Evolutionary conservation across 2,888 invertebrate species (phyloP), one percentile per base, ranked within the genome.

Genomic region (Andrena haemorrhoa): DNA sequence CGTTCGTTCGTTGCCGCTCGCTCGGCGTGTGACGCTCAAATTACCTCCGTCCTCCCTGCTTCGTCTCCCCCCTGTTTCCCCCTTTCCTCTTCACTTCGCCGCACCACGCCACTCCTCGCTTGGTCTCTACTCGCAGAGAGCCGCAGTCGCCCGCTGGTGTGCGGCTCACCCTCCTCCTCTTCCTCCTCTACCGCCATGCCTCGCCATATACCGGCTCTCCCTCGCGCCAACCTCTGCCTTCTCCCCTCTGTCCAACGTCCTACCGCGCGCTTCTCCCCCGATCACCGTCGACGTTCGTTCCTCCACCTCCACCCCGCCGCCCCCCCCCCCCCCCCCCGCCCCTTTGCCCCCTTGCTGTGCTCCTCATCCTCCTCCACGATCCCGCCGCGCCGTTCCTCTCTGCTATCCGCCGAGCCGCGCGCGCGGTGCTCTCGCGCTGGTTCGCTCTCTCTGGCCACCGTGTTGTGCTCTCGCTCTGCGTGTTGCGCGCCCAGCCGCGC

Each of bases 21-120:
- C 92, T 93, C 92, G 92, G 92, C 93, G 93, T 92, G 93, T 92
- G 93, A 92, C 93, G 93, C 92, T 92, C 92, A 93, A 93, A 93
- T 93, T 93, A 93, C 92, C 93, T 92, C 93, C 90, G 91, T 91
- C 89, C 90, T 89, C 87, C 86, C 89, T 88, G 85, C 75, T 82
- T 77, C 86, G 84, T 86, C 85, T 75, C 83, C 74, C 82, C 83
- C 79, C 75, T 58, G 73, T 68, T 49, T 64, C 84, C 83, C 85
- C 84, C 79, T 80, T 84, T 86, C 85, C 82, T 89, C 90, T 75
- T 69, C 78, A 23, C 65, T 69, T 58, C 78, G 26, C 74, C 79
- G 20, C 56, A 63, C 83, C 79, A 60, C 75, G 70, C 64, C 85
- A 47, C 78, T 76, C 83, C 80, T 70, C 83, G 83, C 79, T 66